Conservation (phyloP, 2,888 invertebrate species). For the Drosophila trichaetosa region DNA sequence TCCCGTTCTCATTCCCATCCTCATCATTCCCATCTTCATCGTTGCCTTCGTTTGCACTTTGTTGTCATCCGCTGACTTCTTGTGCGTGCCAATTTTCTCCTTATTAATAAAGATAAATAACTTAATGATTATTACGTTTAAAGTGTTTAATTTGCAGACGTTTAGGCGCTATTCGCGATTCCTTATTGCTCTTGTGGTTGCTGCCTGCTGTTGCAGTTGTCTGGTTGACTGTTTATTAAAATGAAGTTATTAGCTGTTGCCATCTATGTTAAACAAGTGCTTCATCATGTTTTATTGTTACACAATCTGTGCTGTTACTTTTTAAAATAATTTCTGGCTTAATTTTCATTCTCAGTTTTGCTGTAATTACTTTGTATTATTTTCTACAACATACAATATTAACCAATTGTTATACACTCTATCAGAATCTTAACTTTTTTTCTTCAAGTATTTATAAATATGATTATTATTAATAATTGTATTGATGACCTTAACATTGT, state of each 20-base stretch:
- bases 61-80: constrained; percentile 68
- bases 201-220: neutral
- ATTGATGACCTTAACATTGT: neutral
- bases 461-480: neutral
- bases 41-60: constrained; percentile 49
- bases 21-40: constrained; percentile 25
- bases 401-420: neutral
- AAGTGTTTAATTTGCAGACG: constrained; percentile 77
- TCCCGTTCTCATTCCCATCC: constrained; percentile 33
- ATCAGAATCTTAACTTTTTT: neutral
- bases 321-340: constrained; percentile 1
- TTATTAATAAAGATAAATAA: constrained; percentile 82
- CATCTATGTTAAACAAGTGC: constrained; percentile 30
- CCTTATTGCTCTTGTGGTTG: constrained; percentile 33
- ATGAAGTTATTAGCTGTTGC: constrained; percentile 57
- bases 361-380: neutral
- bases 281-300: constrained; percentile 14
- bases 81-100: constrained; percentile 78
- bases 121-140: constrained; percentile 79
- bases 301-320: neutral
- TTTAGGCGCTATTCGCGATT: constrained; percentile 54
- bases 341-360: neutral
- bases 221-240: constrained; percentile 39
- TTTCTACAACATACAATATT: neutral
- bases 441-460: neutral